Conservation (phyloP, 2,113 vertebrate genomes). For the Tenrec ecaudatus region DNA sequence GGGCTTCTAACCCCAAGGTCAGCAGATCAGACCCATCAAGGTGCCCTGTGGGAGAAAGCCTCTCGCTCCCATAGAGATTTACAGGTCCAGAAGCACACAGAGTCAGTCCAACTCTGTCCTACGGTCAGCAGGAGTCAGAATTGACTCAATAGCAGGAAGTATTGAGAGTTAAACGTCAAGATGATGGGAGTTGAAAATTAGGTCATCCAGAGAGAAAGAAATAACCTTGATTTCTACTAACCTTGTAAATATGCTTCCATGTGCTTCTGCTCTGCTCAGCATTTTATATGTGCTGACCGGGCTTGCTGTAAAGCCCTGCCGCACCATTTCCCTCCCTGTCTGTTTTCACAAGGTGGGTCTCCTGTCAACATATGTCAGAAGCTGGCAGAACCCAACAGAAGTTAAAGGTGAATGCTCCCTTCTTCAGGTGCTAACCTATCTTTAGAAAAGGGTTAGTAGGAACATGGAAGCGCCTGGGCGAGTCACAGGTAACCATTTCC, state of each 20-base stretch:
- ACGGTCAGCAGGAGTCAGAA: too few relatives aligned
- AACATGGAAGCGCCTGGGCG: not conserved
- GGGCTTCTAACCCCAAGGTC: too few relatives aligned
- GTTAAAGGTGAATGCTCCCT: constrained; percentile 2
- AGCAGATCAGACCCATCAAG: too few relatives aligned
- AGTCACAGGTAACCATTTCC: not conserved
- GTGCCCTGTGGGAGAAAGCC: not conserved
- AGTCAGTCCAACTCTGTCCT: too few relatives aligned
- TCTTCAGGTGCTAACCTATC: not conserved
- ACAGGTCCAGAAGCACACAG: too few relatives aligned
- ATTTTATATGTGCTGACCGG: not conserved
- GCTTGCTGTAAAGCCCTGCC: not conserved
- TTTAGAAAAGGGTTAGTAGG: not conserved
- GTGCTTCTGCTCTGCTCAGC: not conserved
- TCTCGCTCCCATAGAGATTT: too few relatives aligned
- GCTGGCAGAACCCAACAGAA: constrained; percentile 35
- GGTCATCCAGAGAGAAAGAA: not conserved
- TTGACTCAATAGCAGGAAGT: too few relatives aligned
- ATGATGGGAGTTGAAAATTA: not conserved
- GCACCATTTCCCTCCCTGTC: not conserved
- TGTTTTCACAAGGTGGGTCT: constrained; percentile 25
- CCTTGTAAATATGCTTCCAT: not conserved
- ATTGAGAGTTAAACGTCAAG: not conserved
- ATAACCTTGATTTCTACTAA: not conserved
- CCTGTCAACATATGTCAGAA: constrained; percentile 32